phyloP scores from a whole-genome alignment of 2,888 invertebrate genomes.

The Perizoma affinitatum region DNA sequence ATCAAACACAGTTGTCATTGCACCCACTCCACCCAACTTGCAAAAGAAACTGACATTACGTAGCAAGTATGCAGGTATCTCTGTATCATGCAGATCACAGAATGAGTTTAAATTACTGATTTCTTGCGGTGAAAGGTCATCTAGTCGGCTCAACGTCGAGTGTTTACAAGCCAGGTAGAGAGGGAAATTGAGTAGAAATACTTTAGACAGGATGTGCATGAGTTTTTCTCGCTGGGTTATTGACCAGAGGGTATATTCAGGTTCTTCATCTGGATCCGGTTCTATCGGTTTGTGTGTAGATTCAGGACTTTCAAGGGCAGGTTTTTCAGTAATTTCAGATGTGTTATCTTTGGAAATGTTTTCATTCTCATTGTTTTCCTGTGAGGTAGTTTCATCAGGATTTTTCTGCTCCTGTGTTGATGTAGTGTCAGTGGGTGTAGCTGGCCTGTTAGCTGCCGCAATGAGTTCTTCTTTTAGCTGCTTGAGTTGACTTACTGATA shows the following conservation, averaged over 20 bases:
- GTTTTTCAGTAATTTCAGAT: constrained; percentile 45
- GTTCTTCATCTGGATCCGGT: constrained; percentile 28
- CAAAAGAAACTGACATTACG: constrained; percentile 97
- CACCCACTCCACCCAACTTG: constrained; percentile 94
- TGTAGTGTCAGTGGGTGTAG: constrained; percentile 54
- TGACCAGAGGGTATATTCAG: constrained; percentile 85
- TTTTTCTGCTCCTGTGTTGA: constrained; percentile 53
- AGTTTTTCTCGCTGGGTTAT: constrained; percentile 94
- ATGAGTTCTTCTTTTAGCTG: constrained; percentile 86
- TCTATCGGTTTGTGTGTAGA: constrained; percentile 39
- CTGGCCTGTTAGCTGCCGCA: constrained; percentile 62
- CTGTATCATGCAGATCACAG: constrained; percentile 97
- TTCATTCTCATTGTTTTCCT: constrained; percentile 52
- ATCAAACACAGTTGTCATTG: constrained; percentile 94
- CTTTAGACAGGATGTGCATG: constrained; percentile 93
- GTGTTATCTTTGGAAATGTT: constrained; percentile 47
- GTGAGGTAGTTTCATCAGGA: constrained; percentile 44
- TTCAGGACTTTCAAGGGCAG: constrained; percentile 49
- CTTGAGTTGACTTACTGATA: constrained; percentile 93
- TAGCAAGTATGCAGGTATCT: constrained; percentile 94
- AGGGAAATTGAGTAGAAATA: constrained; percentile 95
- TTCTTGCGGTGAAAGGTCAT: constrained; percentile 93
- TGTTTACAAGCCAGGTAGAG: constrained; percentile 94
- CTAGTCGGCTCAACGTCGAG: constrained; percentile 90
- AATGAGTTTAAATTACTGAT: constrained; percentile 90